phyloP scores from a whole-genome alignment of 1,140 invertebrate species.

The Araneus ventricosus region DNA sequence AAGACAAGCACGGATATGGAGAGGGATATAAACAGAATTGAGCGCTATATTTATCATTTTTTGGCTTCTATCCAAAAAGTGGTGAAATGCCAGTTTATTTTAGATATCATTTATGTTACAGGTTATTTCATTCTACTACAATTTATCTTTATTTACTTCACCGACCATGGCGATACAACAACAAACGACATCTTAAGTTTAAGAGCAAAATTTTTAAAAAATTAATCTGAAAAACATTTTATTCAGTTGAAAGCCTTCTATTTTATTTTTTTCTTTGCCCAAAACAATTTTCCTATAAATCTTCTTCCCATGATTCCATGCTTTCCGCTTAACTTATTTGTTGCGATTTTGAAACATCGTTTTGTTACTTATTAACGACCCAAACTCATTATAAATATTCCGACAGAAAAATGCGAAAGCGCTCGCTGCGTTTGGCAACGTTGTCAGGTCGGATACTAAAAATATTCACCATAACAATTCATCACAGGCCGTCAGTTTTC shows the following conservation, averaged over 20 bases:
- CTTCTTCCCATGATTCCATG: background rate
- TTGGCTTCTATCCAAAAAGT: too few relatives aligned
- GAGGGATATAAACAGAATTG: background rate
- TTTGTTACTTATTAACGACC: constrained; percentile 20
- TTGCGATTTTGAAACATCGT: background rate
- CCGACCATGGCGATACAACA: too few relatives aligned
- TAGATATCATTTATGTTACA: too few relatives aligned
- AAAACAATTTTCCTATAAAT: background rate
- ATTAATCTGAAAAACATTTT: too few relatives aligned
- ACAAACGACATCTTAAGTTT: too few relatives aligned
- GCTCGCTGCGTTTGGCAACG: background rate
- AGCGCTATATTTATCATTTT: background rate
- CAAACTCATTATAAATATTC: constrained; percentile 24
- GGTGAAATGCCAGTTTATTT: too few relatives aligned
- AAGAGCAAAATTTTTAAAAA: too few relatives aligned
- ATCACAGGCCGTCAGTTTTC: constrained; percentile 59
- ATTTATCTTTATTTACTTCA: too few relatives aligned
- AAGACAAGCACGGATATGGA: too few relatives aligned
- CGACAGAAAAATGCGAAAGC: constrained; percentile 6
- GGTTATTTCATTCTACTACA: too few relatives aligned
- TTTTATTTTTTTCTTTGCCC: too few relatives aligned
- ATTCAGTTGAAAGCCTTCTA: too few relatives aligned
- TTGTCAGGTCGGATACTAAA: constrained; percentile 47
- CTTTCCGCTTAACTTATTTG: background rate
- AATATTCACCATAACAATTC: constrained; percentile 70